These are phyloP conservation scores for Erebia epiphron DNA, from an alignment of 2,888 invertebrate genomes.

Conservation along the genomic window DNA sequence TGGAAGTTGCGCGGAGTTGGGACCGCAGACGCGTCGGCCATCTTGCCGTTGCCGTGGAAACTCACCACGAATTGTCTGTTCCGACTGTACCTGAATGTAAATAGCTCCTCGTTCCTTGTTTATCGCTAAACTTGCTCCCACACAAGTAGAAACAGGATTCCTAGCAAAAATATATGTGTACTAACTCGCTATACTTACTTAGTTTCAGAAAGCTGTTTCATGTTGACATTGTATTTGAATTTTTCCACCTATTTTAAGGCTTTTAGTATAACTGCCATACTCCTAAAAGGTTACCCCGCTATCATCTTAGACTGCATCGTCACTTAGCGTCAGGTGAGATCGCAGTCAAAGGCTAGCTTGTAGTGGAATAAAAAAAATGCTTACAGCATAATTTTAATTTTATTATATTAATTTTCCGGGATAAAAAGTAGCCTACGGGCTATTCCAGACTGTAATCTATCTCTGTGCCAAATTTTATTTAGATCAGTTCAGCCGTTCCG, in stretches of 20 bases:
- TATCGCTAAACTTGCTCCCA: conserved; percentile 49
- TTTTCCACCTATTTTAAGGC: neutral
- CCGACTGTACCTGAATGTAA: conserved; percentile 66
- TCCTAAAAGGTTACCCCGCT: too few relatives aligned
- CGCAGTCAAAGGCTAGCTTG: too few relatives aligned
- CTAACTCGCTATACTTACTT: neutral
- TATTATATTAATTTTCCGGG: too few relatives aligned
- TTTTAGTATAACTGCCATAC: too few relatives aligned
- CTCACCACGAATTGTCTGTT: conserved; percentile 72
- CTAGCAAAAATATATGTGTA: conserved; percentile 29
- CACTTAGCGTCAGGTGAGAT: too few relatives aligned
- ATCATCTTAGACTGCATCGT: too few relatives aligned
- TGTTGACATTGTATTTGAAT: conserved; percentile 5
- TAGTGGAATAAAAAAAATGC: too few relatives aligned
- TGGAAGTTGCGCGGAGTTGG: conserved; percentile 79
- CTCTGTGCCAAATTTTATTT: too few relatives aligned
- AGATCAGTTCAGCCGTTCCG: too few relatives aligned
- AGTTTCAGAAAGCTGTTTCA: conserved; percentile 6
- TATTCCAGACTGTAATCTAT: too few relatives aligned
- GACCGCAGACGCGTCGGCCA: conserved; percentile 78
- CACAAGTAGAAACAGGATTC: conserved; percentile 39
- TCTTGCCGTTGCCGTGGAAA: conserved; percentile 76
- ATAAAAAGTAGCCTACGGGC: too few relatives aligned
- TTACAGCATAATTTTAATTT: too few relatives aligned
- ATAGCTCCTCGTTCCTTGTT: conserved; percentile 68